Conservation (phyloP, 2,888 invertebrate species). For the Apamea crenata region DNA sequence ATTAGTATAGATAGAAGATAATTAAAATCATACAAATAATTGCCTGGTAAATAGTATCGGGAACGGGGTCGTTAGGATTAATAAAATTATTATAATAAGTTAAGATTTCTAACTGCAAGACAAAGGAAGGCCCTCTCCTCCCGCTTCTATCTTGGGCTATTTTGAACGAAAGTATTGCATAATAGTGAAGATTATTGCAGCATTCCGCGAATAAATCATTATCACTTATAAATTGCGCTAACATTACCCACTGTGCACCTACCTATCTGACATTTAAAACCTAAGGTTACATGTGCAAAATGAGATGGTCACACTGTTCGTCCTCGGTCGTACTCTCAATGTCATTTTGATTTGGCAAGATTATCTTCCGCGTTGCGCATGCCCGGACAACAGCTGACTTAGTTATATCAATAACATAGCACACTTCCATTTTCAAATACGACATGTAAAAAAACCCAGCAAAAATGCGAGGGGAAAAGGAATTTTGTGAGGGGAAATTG, state of each 20-base stretch:
- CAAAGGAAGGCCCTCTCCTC: background rate
- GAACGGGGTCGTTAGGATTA: background rate
- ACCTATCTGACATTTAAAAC: conserved; percentile 60
- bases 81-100: background rate
- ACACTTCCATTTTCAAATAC: conserved; percentile 24
- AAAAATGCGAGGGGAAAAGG: conserved; percentile 8
- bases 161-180: background rate
- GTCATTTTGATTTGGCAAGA: conserved; percentile 75
- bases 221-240: conserved; percentile 14
- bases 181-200: background rate
- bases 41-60: background rate
- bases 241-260: background rate
- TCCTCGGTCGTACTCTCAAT: conserved; percentile 68
- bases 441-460: conserved; percentile 27
- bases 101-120: background rate
- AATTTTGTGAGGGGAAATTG: conserved; percentile 28
- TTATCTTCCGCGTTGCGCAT: conserved; percentile 76
- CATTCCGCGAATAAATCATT: conserved; percentile 13
- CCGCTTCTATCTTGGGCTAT: background rate
- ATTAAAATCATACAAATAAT: too few relatives aligned
- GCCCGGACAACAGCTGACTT: conserved; percentile 79
- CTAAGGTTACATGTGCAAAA: conserved; percentile 58
- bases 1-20: too few relatives aligned
- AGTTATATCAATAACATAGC: conserved; percentile 76
- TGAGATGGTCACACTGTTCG: conserved; percentile 52